These are phyloP conservation scores for Bubalus kerabau DNA, from an alignment of 2,113 vertebrate genomes.

Conservation along the genomic window DNA sequence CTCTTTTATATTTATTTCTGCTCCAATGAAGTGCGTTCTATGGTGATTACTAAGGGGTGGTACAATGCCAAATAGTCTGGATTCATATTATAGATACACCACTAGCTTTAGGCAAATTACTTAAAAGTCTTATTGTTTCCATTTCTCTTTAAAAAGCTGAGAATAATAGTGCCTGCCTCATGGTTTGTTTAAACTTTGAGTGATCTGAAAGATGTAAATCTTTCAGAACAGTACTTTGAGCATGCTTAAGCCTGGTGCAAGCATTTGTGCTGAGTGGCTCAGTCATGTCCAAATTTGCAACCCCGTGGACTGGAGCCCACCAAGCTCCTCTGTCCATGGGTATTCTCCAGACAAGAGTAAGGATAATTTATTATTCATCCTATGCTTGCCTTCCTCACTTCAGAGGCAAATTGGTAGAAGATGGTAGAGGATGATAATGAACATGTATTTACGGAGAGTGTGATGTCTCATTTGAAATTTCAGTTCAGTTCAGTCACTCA, in stretches of 20 bases:
- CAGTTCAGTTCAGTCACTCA: not conserved
- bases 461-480: not conserved
- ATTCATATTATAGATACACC: not conserved
- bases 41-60: not conserved
- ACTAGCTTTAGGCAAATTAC: not conserved
- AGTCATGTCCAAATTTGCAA: not conserved
- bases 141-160: not conserved
- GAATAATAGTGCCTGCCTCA: not conserved
- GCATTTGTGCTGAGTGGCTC: not conserved
- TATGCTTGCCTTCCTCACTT: not conserved
- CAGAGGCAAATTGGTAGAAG: not conserved
- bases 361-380: not conserved
- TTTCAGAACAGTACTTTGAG: not conserved
- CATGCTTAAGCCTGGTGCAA: not conserved
- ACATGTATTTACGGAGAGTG: not conserved
- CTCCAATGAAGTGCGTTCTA: rapidly evolving
- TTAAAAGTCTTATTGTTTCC: not conserved
- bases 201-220: not conserved
- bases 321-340: not conserved
- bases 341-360: not conserved
- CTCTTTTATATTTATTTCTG: not conserved
- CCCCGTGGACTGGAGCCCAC: rapidly evolving
- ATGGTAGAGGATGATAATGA: not conserved
- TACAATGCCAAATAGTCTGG: not conserved
- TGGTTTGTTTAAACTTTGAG: not conserved